phyloP scores from a whole-genome alignment of 35 echinoderm and acorn worm species.

The Heliocidaris erythrogramma region DNA sequence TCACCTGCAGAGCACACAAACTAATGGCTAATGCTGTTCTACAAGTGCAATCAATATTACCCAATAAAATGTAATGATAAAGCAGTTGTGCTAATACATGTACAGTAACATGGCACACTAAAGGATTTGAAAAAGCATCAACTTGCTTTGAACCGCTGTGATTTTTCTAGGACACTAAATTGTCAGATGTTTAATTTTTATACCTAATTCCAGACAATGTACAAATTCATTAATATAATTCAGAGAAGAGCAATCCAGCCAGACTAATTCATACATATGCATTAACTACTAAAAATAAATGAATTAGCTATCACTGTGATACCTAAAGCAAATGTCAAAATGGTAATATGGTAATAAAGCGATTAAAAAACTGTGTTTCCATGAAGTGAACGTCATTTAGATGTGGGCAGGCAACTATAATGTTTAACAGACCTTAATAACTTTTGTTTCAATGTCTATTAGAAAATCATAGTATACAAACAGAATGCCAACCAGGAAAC shows the following conservation, averaged over 20 bases:
- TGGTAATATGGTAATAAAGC: no score
- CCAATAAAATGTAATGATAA: neutral
- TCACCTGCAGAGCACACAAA: neutral
- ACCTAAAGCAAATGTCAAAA: neutral
- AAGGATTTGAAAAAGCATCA: neutral
- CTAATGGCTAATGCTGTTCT: neutral
- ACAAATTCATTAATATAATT: neutral
- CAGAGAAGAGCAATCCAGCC: neutral
- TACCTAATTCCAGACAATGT: no score
- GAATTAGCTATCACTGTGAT: neutral
- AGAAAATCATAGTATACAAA: no score
- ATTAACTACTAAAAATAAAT: neutral
- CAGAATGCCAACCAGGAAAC: no score
- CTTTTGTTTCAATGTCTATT: no score
- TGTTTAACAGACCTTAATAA: no score
- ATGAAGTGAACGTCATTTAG: no score
- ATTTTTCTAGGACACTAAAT: no score
- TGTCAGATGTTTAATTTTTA: no score
- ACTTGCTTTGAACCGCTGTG: neutral
- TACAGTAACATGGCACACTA: neutral
- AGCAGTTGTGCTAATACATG: neutral
- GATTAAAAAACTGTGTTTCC: no score
- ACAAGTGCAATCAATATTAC: neutral
- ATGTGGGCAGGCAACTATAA: no score
- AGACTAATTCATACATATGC: neutral